phyloP scores from a whole-genome alignment of 1,140 invertebrate species.

The Epicauta chinensis region DNA sequence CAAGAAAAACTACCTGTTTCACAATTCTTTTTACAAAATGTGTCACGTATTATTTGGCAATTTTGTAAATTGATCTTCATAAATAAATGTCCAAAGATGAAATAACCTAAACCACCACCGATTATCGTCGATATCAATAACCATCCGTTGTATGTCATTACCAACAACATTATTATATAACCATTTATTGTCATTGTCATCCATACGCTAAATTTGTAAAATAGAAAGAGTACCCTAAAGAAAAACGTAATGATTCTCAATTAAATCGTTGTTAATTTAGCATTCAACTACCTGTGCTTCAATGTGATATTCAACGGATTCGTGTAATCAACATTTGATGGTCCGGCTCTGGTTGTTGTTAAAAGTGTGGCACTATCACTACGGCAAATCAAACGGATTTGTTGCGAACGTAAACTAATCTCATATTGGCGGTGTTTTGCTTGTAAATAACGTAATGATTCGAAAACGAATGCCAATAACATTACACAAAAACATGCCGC shows the following conservation, averaged over 20 bases:
- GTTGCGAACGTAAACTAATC: constrained; percentile 32
- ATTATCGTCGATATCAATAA: constrained; percentile 65
- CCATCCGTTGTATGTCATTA: constrained; percentile 87
- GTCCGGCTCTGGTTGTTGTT: constrained; percentile 17
- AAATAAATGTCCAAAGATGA: constrained; percentile 42
- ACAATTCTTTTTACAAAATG: constrained; percentile 38
- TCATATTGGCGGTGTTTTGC: constrained; percentile 37
- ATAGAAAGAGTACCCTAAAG: neutral
- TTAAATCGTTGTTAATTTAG: constrained; percentile 1
- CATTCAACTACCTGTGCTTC: constrained; percentile 25
- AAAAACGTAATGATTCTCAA: constrained; percentile 3
- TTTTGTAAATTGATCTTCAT: constrained; percentile 44
- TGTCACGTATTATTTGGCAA: constrained; percentile 37
- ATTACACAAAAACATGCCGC: constrained; percentile 32
- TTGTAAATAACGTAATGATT: constrained; percentile 39
- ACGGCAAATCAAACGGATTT: constrained; percentile 37
- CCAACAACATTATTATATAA: constrained; percentile 82
- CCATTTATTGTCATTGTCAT: constrained; percentile 37
- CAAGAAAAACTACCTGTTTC: neutral
- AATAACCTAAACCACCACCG: constrained; percentile 72
- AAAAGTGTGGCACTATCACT: constrained; percentile 32
- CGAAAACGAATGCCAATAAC: constrained; percentile 36
- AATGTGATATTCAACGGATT: constrained; percentile 32
- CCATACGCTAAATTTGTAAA: neutral
- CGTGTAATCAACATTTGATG: constrained; percentile 5